phyloP scores from a whole-genome alignment of 1,140 invertebrate species.

The Drosophila pseudoobscura region DNA sequence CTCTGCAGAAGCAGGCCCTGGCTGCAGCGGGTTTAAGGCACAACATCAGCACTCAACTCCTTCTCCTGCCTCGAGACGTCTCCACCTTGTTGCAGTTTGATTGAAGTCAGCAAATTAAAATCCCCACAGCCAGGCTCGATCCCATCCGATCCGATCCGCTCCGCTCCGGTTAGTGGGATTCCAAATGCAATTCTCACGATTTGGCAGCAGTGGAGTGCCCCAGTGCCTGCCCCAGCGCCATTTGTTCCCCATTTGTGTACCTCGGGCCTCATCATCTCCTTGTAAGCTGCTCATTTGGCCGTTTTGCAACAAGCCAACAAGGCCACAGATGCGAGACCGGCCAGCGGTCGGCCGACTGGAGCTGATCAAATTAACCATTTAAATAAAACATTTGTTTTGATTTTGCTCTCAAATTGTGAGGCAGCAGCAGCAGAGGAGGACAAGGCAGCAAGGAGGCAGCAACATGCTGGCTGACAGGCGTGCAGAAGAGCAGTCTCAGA shows the following conservation, averaged over 20 bases:
- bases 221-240: slow-evolving; percentile 22
- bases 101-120: slow-evolving; percentile 78
- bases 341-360: no score
- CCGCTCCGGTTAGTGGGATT: slow-evolving; percentile 28
- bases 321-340: slow-evolving; percentile 14
- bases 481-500: slow-evolving; percentile 20
- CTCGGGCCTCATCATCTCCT: slow-evolving; percentile 60
- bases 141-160: neutral
- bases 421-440: neutral
- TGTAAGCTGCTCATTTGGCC: slow-evolving; percentile 74
- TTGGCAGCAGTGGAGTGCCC: slow-evolving; percentile 37
- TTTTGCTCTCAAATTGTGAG: slow-evolving; percentile 24
- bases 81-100: slow-evolving; percentile 51
- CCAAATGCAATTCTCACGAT: slow-evolving; percentile 75
- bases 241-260: slow-evolving; percentile 55
- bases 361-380: slow-evolving; percentile 76
- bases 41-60: slow-evolving; percentile 8
- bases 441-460: slow-evolving; percentile 1
- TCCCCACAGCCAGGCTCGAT: slow-evolving; percentile 31
- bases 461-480: slow-evolving; percentile 58
- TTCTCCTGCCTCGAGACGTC: neutral
- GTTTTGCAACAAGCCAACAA: slow-evolving; percentile 27
- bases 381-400: slow-evolving; percentile 81
- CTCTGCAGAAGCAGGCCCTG: neutral
- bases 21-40: slow-evolving; percentile 49